phyloP scores from a whole-genome alignment of 2,888 invertebrate genomes.

The Smittia aterrima region DNA sequence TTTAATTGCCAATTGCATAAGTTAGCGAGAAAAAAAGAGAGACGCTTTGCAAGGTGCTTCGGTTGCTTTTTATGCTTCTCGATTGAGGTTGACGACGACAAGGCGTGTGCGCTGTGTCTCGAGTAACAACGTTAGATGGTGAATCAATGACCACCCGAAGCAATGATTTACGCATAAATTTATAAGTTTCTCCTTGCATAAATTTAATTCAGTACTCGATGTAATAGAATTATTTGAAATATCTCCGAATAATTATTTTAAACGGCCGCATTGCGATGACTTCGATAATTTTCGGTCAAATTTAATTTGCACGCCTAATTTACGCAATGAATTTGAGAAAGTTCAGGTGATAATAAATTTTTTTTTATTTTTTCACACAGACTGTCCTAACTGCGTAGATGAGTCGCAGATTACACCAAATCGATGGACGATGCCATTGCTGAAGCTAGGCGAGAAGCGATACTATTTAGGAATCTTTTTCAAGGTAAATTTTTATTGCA shows the following conservation, averaged over 20 bases:
- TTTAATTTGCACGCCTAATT: not conserved
- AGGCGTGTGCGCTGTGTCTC: too few relatives aligned
- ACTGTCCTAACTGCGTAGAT: constrained; percentile 78
- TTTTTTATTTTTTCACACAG: constrained; percentile 53
- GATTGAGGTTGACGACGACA: not conserved
- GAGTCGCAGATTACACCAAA: constrained; percentile 68
- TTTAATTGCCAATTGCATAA: not conserved
- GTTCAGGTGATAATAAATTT: not conserved
- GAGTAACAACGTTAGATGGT: too few relatives aligned
- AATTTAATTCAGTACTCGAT: too few relatives aligned
- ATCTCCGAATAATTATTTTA: too few relatives aligned
- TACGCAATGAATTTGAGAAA: not conserved
- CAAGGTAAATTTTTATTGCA: constrained; percentile 65
- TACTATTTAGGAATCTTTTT: constrained; percentile 92
- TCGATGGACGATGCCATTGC: constrained; percentile 87
- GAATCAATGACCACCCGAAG: not conserved
- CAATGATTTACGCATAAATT: not conserved
- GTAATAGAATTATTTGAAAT: too few relatives aligned
- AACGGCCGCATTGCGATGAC: too few relatives aligned
- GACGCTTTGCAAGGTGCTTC: not conserved
- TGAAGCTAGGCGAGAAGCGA: constrained; percentile 83
- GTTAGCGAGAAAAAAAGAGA: not conserved
- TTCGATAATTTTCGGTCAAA: not conserved
- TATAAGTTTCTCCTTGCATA: not conserved
- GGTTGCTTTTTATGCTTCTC: not conserved